These are phyloP conservation scores for Megaceryle maxima DNA, from an alignment of 2,113 vertebrate genomes.

Conservation along the genomic window DNA sequence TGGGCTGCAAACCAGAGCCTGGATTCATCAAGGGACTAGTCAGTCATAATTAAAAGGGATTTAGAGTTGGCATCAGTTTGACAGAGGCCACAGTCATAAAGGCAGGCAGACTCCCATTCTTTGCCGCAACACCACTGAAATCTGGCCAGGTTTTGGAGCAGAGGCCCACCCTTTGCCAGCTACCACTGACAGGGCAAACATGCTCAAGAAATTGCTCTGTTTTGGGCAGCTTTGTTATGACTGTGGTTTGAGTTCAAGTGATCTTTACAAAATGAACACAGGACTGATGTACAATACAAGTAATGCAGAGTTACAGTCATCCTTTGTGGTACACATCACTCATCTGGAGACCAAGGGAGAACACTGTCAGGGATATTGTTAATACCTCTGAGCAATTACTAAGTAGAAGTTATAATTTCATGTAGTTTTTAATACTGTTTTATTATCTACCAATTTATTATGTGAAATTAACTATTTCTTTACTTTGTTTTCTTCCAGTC, in stretches of 20 bases:
- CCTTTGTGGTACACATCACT: background rate
- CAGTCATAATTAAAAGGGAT: background rate
- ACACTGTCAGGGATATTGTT: background rate
- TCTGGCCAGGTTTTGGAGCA: background rate
- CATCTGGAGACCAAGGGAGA: background rate
- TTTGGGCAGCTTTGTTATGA: background rate
- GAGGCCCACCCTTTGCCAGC: background rate
- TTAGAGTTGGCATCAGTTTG: background rate
- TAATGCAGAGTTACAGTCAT: background rate
- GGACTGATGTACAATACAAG: background rate
- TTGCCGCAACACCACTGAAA: rapidly evolving
- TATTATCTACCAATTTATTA: background rate
- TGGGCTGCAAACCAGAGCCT: background rate
- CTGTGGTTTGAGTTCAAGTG: background rate
- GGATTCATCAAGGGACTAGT: background rate
- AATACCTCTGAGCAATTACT: background rate
- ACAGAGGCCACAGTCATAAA: background rate
- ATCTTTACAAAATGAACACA: background rate
- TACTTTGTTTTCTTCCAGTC: background rate
- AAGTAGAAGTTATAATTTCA: background rate
- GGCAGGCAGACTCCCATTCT: background rate
- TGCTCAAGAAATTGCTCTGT: background rate
- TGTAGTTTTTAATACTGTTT: background rate
- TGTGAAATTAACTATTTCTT: background rate
- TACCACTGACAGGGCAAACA: background rate